A percentile compares a stretch with the other conserved stretches of the same genome.
phyloP scores from a whole-genome alignment of 2,888 invertebrate species.

The Chelonus formosanus region DNA sequence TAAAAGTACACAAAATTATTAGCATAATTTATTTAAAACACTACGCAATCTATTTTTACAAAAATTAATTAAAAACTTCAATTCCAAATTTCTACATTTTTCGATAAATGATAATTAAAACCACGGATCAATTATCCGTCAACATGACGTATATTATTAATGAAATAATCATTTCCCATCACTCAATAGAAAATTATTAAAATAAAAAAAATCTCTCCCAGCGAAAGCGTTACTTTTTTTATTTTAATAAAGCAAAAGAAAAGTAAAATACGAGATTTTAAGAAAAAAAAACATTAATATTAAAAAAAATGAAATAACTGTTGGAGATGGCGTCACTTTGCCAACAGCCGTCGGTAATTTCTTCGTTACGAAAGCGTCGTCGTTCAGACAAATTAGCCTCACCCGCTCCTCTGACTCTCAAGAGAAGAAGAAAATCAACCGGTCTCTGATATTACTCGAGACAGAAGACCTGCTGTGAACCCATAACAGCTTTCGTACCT shows the following conservation, averaged over 20 bases:
- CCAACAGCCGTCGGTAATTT: slow-evolving; percentile 40
- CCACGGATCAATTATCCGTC: too few species aligned
- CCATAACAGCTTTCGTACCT: slow-evolving; percentile 27
- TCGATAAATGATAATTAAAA: too few species aligned
- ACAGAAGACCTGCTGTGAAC: slow-evolving; percentile 19
- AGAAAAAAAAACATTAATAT: slow-evolving; percentile 16
- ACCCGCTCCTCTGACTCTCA: slow-evolving; percentile 32
- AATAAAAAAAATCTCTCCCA: not conserved
- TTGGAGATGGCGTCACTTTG: slow-evolving; percentile 39
- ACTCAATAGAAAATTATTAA: not conserved
- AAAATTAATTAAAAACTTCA: too few species aligned
- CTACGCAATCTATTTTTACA: too few species aligned
- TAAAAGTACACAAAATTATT: too few species aligned
- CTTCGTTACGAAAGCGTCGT: slow-evolving; percentile 39
- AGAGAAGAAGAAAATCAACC: slow-evolving; percentile 28
- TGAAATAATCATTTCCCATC: not conserved
- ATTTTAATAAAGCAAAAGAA: slow-evolving; percentile 16
- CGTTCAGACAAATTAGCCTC: slow-evolving; percentile 46
- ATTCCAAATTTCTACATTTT: too few species aligned
- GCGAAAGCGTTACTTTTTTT: too few species aligned
- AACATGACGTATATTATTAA: too few species aligned
- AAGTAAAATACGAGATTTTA: slow-evolving; percentile 16
- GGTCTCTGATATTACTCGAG: slow-evolving; percentile 22
- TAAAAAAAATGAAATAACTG: slow-evolving; percentile 40
- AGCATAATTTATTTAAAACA: too few species aligned